Conservation (phyloP, 2,113 vertebrate species). For the Hirundichthys speculiger region DNA sequence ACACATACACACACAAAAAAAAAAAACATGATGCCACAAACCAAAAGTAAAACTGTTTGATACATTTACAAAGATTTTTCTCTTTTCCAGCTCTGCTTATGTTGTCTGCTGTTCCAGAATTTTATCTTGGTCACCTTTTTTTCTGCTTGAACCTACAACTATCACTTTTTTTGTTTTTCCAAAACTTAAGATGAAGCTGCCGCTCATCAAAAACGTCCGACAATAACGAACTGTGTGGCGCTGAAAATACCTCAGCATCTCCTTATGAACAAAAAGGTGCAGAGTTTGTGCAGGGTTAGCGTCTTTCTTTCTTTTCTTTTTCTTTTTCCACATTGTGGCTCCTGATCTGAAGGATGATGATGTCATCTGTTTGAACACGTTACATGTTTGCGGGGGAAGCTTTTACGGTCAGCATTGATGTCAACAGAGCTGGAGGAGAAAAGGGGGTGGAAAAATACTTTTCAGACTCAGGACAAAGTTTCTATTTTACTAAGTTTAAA, state of each 20-base stretch:
- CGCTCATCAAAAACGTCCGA: slow-evolving; percentile 7
- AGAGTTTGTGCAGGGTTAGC: slow-evolving; percentile 6
- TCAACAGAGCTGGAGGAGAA: slow-evolving; percentile 2
- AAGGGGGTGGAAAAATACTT: not conserved
- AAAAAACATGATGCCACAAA: slow-evolving; percentile 5
- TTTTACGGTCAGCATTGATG: not conserved
- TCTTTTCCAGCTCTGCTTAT: not conserved
- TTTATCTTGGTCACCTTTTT: not conserved
- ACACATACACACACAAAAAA: not conserved
- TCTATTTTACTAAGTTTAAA: not conserved
- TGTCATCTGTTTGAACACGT: slow-evolving; percentile 18
- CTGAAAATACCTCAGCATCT: slow-evolving; percentile 16
- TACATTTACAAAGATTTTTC: slow-evolving; percentile 11
- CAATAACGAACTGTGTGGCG: not conserved
- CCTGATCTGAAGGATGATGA: slow-evolving; percentile 20
- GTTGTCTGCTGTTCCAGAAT: too few species aligned
- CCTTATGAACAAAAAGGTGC: slow-evolving; percentile 15
- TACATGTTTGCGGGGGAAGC: not conserved
- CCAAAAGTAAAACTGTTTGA: slow-evolving; percentile 8
- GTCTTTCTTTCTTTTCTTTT: slow-evolving; percentile 2
- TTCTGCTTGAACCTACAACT: slow-evolving; percentile 1
- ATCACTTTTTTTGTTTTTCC: slow-evolving; percentile 6
- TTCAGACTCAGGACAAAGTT: not conserved
- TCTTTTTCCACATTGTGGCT: slow-evolving; percentile 2
- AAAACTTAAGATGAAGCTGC: not conserved